A percentile compares a stretch with the other conserved stretches of the same genome.
phyloP scores from a whole-genome alignment of 2,888 invertebrate species.

The Biston betularia region DNA sequence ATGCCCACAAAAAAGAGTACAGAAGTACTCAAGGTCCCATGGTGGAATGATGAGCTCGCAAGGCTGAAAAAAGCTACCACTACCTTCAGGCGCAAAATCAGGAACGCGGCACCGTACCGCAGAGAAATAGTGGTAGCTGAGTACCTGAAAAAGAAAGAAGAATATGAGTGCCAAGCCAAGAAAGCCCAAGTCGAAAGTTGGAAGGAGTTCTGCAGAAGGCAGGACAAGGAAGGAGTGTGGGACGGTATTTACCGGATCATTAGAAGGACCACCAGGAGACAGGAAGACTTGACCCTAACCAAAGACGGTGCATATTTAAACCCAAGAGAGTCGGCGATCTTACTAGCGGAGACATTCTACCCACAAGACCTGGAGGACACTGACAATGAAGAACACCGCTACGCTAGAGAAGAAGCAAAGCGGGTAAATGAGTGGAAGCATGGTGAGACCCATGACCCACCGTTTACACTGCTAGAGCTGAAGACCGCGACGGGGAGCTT shows the following conservation, averaged over 20 bases:
- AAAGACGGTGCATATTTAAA: too few relatives aligned
- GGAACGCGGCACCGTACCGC: not conserved
- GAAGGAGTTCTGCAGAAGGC: not conserved
- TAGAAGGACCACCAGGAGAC: too few relatives aligned
- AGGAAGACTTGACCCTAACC: too few relatives aligned
- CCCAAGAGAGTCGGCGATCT: not conserved
- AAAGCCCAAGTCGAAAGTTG: not conserved
- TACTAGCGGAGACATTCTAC: slow-evolving; percentile 6
- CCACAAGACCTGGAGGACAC: not conserved
- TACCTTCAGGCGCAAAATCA: not conserved
- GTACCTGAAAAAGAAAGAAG: not conserved
- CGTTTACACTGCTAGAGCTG: slow-evolving; percentile 21
- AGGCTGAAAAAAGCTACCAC: not conserved
- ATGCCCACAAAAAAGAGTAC: not conserved
- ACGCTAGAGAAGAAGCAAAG: not conserved
- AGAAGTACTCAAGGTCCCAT: not conserved
- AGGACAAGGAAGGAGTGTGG: not conserved
- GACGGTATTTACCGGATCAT: not conserved
- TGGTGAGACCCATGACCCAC: slow-evolving; percentile 9
- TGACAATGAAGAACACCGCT: slow-evolving; percentile 4
- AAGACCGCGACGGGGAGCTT: slow-evolving; percentile 2
- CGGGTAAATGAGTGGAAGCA: not conserved
- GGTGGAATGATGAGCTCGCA: not conserved
- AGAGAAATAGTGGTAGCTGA: not conserved
- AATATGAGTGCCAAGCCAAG: not conserved